Evolutionary conservation across 2,797 vertebrate species (phyloP).

Genomic region (Enteromius treurensis): DNA sequence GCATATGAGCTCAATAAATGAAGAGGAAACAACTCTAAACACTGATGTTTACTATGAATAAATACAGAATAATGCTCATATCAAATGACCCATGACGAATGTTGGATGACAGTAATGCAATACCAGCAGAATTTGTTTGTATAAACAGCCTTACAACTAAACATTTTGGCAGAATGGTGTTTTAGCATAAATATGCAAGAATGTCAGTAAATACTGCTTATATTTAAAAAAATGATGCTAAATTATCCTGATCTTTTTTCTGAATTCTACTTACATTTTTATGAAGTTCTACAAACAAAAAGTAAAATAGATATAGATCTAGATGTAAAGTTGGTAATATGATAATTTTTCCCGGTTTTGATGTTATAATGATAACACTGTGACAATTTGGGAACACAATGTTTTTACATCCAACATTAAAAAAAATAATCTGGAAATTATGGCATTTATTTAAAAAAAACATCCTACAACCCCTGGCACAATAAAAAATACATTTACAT

Average conservation of each 20-base stretch:
- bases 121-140: slow-evolving; percentile 4
- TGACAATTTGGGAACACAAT: neutral
- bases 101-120: slow-evolving; percentile 15
- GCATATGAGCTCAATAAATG: neutral
- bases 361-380: neutral
- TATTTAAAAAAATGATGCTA: neutral
- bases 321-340: neutral
- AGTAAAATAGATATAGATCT: neutral
- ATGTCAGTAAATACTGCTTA: neutral
- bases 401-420: neutral
- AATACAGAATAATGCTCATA: slow-evolving; percentile 17
- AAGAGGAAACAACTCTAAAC: slow-evolving; percentile 4
- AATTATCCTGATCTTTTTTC: neutral
- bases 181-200: slow-evolving; percentile 1
- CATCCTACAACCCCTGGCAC: neutral
- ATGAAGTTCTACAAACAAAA: neutral
- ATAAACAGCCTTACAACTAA: slow-evolving; percentile 26
- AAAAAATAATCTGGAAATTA: neutral
- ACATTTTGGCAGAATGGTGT: neutral
- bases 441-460: neutral
- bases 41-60: slow-evolving; percentile 1
- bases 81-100: neutral
- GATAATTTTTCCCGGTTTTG: neutral
- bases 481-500: neutral
- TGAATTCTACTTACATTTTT: neutral